A percentile compares a stretch with the other conserved stretches of the same genome.
phyloP scores from a whole-genome alignment of 2,113 vertebrate genomes.

The Grantiella picta region DNA sequence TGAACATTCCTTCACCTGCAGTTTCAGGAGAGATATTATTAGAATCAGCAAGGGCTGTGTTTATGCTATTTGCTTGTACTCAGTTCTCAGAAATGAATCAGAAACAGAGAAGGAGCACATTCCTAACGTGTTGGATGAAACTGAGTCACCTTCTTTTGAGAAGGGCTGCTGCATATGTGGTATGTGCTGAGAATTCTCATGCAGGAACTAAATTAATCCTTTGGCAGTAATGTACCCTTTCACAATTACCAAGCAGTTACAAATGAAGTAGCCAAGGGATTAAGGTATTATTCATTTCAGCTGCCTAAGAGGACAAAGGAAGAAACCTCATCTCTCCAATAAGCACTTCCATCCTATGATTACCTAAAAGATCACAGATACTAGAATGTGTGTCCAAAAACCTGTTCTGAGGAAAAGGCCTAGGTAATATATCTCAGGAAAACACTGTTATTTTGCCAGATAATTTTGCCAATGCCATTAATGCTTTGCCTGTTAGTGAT shows the following conservation, averaged over 20 bases:
- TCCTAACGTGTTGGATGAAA: slow-evolving; percentile 11
- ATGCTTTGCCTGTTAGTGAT: not conserved
- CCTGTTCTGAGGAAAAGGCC: not conserved
- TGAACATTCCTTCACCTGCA: not conserved
- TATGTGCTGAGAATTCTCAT: slow-evolving; percentile 33
- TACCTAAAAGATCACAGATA: not conserved
- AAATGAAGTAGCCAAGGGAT: slow-evolving; percentile 48
- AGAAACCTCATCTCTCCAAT: slow-evolving; percentile 28
- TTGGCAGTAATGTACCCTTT: slow-evolving; percentile 42
- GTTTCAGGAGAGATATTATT: not conserved
- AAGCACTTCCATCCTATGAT: not conserved
- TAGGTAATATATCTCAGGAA: not conserved
- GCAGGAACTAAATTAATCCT: slow-evolving; percentile 43
- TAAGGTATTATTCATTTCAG: slow-evolving; percentile 59
- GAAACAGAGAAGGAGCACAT: not conserved
- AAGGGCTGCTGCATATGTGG: not conserved
- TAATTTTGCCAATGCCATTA: not conserved
- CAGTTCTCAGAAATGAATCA: slow-evolving; percentile 15
- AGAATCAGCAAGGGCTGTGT: not conserved
- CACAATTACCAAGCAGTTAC: slow-evolving; percentile 55
- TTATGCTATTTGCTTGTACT: slow-evolving; percentile 5
- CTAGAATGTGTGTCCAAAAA: not conserved
- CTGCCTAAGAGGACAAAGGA: slow-evolving; percentile 25
- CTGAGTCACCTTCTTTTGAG: slow-evolving; percentile 52
- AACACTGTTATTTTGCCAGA: not conserved